Evolutionary conservation across 2,113 vertebrate genomes (phyloP), one percentile per base, ranked within the genome.

Genomic region (Capra hircus): DNA sequence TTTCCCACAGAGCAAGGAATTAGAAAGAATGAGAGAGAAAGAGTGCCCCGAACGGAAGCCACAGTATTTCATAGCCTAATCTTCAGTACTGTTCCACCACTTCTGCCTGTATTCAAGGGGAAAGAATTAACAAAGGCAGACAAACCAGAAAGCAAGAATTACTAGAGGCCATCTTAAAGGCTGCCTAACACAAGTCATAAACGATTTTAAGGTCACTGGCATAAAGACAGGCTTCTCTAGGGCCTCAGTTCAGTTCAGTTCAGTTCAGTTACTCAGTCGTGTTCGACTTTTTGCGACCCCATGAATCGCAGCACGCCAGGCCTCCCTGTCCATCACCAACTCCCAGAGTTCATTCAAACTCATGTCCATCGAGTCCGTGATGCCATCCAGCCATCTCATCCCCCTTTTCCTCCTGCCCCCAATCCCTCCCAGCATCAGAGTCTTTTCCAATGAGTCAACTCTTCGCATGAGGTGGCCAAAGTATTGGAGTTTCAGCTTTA

Each of bases 1-100:
- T 78, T 96, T 93, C 60, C 48, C 83, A 91, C 2, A 55, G 25
- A 96, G 67, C 16, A 91, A 81, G 64, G 60, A 90, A 36, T 78
- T 30, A 95, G 78, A 93, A 4, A 77, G 48, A 59, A 25, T 74
- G 17, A 55, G 14, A 55, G n/a, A 71, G 19, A 71, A 16, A 48
- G 82, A 86, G 12, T 48, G 10, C 5, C 14, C 43, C 12, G 95
- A 96, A 83, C 1, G 36, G 53, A 97, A 93, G n/a, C 15, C 67
- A 88, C 21, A 93, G 50, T 89, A 77, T 33, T 59, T 88, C 52
- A 60, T 6, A 90, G 48, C 4, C 9, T 91, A 14, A 55, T 62
- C 74, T 88, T 55, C 14, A 84, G 30, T 36, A 71, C 59, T 57
- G 16, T 86, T 36, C 9, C n/a, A 82, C 71, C 6, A 86, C 78